Evolutionary conservation across 2,113 vertebrate species (phyloP).

Genomic region (Protobothrops mucrosquamatus): DNA sequence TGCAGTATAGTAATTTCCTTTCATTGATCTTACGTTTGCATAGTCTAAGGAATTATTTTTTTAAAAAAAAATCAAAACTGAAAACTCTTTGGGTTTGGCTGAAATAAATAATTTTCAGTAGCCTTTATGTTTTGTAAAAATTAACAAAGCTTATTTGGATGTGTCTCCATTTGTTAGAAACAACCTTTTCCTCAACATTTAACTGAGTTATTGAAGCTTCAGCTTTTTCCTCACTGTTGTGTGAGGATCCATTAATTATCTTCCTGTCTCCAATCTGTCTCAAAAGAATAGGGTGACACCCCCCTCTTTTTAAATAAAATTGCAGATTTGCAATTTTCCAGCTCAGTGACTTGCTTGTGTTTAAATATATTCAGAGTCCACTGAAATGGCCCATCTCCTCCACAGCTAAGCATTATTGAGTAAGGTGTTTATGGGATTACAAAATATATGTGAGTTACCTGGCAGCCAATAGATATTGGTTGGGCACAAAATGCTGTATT

Average conservation of each 20-base stretch:
- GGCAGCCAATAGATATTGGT: background rate
- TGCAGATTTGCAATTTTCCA: constrained; percentile 66
- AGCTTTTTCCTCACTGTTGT: constrained; percentile 16
- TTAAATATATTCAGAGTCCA: constrained; percentile 58
- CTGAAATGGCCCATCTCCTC: constrained; percentile 19
- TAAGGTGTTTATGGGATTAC: background rate
- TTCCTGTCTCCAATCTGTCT: constrained; percentile 44
- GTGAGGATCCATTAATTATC: constrained; percentile 57
- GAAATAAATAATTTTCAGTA: constrained; percentile 23
- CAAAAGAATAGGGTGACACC: constrained; percentile 46
- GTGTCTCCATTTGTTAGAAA: constrained; percentile 19
- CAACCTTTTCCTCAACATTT: background rate
- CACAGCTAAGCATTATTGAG: constrained; percentile 16
- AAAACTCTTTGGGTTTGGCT: background rate
- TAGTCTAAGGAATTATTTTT: background rate
- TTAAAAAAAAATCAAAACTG: background rate
- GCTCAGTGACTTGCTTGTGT: constrained; percentile 56
- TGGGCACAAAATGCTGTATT: background rate
- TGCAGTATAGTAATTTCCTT: background rate
- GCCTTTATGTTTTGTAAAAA: constrained; percentile 14
- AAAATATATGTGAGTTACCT: background rate
- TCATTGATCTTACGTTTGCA: constrained; percentile 10
- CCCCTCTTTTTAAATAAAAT: constrained; percentile 58
- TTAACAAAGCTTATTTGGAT: constrained; percentile 20
- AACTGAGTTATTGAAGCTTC: constrained; percentile 43